Percentiles rank a stretch among this genome's conserved stretches.
These are phyloP conservation scores for Branchinecta lynchi DNA, from an alignment of 1,140 invertebrate genomes.

Conservation along the genomic window DNA sequence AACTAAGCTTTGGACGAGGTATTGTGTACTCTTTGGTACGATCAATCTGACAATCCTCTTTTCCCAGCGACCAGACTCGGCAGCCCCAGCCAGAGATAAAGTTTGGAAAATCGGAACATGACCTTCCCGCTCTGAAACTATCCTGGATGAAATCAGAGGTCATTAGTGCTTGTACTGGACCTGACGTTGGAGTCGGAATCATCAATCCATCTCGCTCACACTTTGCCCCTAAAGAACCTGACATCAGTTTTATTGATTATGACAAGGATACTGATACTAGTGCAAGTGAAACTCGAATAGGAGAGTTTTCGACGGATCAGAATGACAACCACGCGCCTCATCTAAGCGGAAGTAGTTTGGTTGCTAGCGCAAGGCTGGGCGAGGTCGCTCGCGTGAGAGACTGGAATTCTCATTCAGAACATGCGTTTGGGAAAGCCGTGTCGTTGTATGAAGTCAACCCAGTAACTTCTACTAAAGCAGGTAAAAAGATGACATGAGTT, in stretches of 20 bases:
- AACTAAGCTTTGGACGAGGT: no score
- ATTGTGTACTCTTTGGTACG: no score
- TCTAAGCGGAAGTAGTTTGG: neutral
- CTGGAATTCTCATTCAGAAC: neutral
- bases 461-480: neutral
- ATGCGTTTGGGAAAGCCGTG: neutral
- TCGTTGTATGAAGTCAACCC: slow-evolving; percentile 7
- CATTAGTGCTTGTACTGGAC: neutral
- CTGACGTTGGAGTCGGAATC: neutral
- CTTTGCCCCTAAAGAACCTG: neutral
- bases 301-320: neutral
- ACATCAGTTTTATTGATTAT: neutral
- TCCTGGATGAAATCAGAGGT: neutral
- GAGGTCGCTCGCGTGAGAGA: neutral
- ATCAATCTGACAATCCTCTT: no score
- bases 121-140: neutral
- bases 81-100: neutral
- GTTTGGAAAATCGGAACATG: neutral
- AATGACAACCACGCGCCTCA: neutral
- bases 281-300: neutral
- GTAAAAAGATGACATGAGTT: neutral
- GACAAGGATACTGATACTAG: neutral
- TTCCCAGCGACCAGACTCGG: neutral
- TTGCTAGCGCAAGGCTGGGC: neutral
- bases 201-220: neutral